phyloP scores from a whole-genome alignment of 1,140 invertebrate genomes.

The Anastrepha ludens region DNA sequence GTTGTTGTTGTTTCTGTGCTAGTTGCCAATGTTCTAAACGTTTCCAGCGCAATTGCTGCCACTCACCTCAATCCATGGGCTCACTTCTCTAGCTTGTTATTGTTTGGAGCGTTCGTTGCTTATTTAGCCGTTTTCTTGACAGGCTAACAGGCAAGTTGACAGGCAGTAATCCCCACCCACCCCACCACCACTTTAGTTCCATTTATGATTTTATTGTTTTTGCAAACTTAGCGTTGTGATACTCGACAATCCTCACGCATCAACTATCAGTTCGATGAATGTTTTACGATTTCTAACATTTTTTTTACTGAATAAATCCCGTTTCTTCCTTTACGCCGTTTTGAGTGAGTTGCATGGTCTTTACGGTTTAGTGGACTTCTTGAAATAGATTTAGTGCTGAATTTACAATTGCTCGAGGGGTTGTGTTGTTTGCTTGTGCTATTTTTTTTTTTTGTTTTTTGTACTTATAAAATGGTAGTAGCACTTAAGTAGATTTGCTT shows the following conservation, averaged over 20 bases:
- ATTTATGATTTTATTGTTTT: conserved; percentile 50
- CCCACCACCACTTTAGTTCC: not conserved
- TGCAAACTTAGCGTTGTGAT: not conserved
- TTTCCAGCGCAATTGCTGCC: conserved; percentile 21
- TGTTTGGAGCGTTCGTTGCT: conserved; percentile 42
- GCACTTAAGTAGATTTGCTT: conserved; percentile 7
- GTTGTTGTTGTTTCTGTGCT: not conserved
- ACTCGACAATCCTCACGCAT: conserved; percentile 40
- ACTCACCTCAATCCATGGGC: conserved; percentile 28
- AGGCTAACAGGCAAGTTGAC: not conserved
- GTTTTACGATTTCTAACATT: not conserved
- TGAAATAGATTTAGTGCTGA: conserved; percentile 30
- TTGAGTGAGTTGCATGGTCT: not conserved
- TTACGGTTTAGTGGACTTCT: conserved; percentile 13
- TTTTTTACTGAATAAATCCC: not conserved
- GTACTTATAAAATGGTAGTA: not conserved
- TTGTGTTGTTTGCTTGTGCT: not conserved
- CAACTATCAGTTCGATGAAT: conserved; percentile 28
- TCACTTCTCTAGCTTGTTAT: conserved; percentile 16
- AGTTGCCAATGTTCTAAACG: conserved; percentile 12
- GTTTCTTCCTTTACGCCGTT: too few relatives aligned
- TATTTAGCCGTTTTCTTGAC: conserved; percentile 46
- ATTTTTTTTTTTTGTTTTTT: not conserved
- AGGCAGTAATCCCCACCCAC: not conserved
- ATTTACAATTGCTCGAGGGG: not conserved